These are phyloP conservation scores for Lepus timidus DNA, from an alignment of 2,113 vertebrate species.

Conservation along the genomic window DNA sequence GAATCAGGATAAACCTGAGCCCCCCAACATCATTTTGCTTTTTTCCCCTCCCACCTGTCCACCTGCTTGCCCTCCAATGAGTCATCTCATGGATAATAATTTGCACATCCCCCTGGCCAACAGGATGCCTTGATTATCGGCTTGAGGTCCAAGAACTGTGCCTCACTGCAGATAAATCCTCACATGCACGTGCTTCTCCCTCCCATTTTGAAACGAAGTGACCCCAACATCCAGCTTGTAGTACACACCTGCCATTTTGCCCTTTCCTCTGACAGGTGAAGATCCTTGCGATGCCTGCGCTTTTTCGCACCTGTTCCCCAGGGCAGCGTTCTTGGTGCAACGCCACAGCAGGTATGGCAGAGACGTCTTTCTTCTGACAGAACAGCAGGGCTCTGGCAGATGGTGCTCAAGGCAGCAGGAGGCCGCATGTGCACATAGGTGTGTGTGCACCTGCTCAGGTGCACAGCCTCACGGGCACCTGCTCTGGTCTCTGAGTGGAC, in stretches of 20 bases:
- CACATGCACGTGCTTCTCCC: not conserved
- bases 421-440: not conserved
- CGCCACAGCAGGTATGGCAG: not conserved
- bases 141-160: not conserved
- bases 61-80: not conserved
- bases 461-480: not conserved
- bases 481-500: not conserved
- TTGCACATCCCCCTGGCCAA: not conserved
- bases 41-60: not conserved
- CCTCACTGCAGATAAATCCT: slow-evolving; percentile 10
- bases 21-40: not conserved
- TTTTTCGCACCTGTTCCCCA: not conserved
- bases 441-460: not conserved
- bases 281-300: not conserved
- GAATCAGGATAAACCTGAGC: not conserved
- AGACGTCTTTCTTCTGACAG: not conserved
- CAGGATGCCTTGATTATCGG: not conserved
- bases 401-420: accelerated
- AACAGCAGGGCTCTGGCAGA: not conserved
- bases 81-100: slow-evolving; percentile 3
- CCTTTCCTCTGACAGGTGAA: not conserved
- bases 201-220: slow-evolving; percentile 7
- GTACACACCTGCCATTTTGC: slow-evolving; percentile 44
- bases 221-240: slow-evolving; percentile 10
- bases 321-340: slow-evolving; percentile 28